Evolutionary conservation across 2,113 vertebrate genomes (phyloP), one percentile per base, ranked within the genome.

Genomic region (Dissostichus mawsoni): DNA sequence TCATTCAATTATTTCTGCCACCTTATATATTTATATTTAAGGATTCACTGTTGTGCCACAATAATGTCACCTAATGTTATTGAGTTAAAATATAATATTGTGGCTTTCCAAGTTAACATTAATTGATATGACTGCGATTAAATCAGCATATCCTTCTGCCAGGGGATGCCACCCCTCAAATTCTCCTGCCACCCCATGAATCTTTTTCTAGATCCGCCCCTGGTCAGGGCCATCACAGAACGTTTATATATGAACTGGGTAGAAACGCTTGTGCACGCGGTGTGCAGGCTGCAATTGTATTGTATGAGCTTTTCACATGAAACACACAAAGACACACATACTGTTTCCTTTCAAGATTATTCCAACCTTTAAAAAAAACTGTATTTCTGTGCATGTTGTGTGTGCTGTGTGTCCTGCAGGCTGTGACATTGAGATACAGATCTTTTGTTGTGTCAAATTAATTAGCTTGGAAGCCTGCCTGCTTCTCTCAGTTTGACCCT

Each of bases 401-500:
- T 87, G 56, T 57, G 55, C 29, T 65, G 44, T 81, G 51, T 62
- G 20, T 68, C 77, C 65, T 76, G 69, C 44, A 64, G 77, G 47
- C 85, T 81, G 75, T 89, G 81, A 89, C 85, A 90, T 63, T 87
- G 84, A 89, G 87, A 91, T 86, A 84, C 71, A 71, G 76, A 91
- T 91, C 85, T 91, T 85, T 87, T 80, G 81, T 89, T 83, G 78
- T 88, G 85, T 87, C 67, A 89, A 80, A 91, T 90, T 84, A 90
- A 93, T 90, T 88, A 90, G 69, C 71, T 79, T 80, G 84, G 71
- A 72, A 78, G 29, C 25, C 2, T 59, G 65, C 74, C 74, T 51
- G 58, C 70, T 59, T 80, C 50, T 20, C 44, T 76, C 63, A 80
- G 65, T 74, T 81, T 89, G 76, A 87, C 82, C 77, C 84, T 62